A percentile compares a stretch with the other conserved stretches of the same genome.
Conservation (phyloP, 1,140 invertebrate species). For the Amyelois transitella region DNA sequence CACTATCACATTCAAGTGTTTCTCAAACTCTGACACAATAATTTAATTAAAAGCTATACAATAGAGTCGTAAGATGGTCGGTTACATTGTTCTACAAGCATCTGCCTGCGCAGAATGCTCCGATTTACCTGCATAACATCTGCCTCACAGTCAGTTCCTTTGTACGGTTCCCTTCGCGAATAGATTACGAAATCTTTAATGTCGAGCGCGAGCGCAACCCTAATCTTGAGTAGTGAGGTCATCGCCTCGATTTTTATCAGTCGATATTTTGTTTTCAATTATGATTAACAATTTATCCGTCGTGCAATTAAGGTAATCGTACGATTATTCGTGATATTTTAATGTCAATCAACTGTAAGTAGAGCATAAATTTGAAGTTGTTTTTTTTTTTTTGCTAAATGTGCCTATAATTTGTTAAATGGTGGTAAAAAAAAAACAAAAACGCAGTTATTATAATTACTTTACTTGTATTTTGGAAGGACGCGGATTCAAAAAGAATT, state of each 20-base stretch:
- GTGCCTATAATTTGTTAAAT: too few species aligned
- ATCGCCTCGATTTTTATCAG: slow-evolving; percentile 4
- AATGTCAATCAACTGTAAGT: background rate
- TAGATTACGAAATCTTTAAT: slow-evolving; percentile 46
- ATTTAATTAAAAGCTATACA: slow-evolving; percentile 59
- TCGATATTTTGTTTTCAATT: background rate
- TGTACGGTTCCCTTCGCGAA: slow-evolving; percentile 46
- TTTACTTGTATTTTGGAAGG: too few species aligned
- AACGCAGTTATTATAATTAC: too few species aligned
- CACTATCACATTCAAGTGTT: slow-evolving; percentile 4
- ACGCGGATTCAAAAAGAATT: too few species aligned
- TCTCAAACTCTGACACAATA: slow-evolving; percentile 21
- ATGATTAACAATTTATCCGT: background rate
- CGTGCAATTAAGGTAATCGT: background rate
- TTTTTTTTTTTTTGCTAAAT: too few species aligned
- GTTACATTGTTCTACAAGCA: slow-evolving; percentile 35
- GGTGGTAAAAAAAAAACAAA: too few species aligned
- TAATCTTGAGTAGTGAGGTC: slow-evolving; percentile 39
- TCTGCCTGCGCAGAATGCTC: slow-evolving; percentile 40
- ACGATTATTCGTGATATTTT: background rate
- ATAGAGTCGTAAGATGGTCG: slow-evolving; percentile 15
- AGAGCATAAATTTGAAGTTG: too few species aligned
- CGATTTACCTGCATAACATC: slow-evolving; percentile 59
- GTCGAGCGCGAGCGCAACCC: slow-evolving; percentile 21
- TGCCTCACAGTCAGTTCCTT: slow-evolving; percentile 30